A percentile compares a stretch with the other conserved stretches of the same genome.
Conservation (phyloP, 2,888 invertebrate species). For the Drepanosiphum platanoidis region DNA sequence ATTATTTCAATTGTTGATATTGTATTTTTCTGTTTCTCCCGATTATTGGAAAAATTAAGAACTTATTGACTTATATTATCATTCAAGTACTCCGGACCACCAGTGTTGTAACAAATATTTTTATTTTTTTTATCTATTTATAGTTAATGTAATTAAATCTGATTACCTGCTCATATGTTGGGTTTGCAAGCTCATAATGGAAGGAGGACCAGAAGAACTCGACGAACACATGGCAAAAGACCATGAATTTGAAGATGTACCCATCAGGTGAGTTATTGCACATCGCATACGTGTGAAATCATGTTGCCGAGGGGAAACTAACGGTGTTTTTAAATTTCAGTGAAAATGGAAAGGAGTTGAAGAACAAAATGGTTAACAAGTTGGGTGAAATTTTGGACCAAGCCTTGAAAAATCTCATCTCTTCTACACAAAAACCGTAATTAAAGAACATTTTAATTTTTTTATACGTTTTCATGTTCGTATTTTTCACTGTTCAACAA, state of each 20-base stretch:
- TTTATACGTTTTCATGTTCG: not conserved
- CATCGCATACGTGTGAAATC: too few species aligned
- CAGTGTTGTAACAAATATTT: not conserved
- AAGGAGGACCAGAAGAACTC: slow-evolving; percentile 58
- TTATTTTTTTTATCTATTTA: too few species aligned
- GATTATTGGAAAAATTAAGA: slow-evolving; percentile 39
- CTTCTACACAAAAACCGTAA: slow-evolving; percentile 58
- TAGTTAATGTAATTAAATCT: slow-evolving; percentile 58
- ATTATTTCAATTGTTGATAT: not conserved
- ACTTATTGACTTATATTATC: not conserved
- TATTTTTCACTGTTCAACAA: not conserved
- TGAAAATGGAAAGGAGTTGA: slow-evolving; percentile 65
- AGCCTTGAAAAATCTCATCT: slow-evolving; percentile 65
- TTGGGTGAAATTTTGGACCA: slow-evolving; percentile 66
- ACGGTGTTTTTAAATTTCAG: slow-evolving; percentile 50
- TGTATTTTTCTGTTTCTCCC: not conserved
- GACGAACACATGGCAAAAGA: slow-evolving; percentile 58
- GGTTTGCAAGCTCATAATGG: slow-evolving; percentile 64
- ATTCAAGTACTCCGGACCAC: not conserved
- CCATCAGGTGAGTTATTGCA: slow-evolving; percentile 6
- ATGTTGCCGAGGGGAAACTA: too few species aligned
- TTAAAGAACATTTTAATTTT: not conserved
- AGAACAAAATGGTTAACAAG: slow-evolving; percentile 66
- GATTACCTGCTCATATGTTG: slow-evolving; percentile 64
- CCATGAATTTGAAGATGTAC: slow-evolving; percentile 50